Evolutionary conservation across 2,797 vertebrate species (phyloP), one percentile per base, ranked within the genome.

Genomic region (Etheostoma perlongum): DNA sequence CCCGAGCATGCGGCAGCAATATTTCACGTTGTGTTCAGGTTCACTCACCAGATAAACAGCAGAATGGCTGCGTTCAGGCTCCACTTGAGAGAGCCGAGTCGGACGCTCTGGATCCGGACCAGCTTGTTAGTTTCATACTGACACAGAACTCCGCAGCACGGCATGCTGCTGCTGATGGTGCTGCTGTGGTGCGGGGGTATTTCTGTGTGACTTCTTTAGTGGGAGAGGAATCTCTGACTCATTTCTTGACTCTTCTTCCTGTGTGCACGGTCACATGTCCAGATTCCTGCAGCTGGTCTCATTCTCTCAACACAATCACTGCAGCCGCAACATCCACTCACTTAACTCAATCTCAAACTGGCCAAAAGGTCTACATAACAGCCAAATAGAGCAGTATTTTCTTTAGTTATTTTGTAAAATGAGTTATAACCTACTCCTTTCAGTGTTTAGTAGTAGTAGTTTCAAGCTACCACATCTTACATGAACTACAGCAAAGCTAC

Each of bases 71-170:
- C 10, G 67, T 93, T 95, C 52, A 96, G 73, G 7, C 74, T n/a
- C 94, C 91, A 95, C 90, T 95, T 96, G 21, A 96, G 27, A 0
- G 91, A 94, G 8, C 95, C 95, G 2, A 95, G 95, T 68, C 83
- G 92, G 67, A 82, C 33, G 64, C 95, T 96, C 81, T 90, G 91
- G 81, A 96, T 93, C 67, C 79, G 89, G 59, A 94, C 84, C 51
- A 95, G 89, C 87, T 95, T 97, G 40, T 71, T 89, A 5, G 97
- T 97, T 51, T 96, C 93, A 6, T 96, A 96, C 73, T 93, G 89
- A 67, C 93, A 94, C 12, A 94, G 10, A n/a, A 88, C 16, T 5
- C 53, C 5, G 76, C 65, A 23, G 83, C 85, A 82, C 49, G 84
- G 19, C 94, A 95, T 94, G 59, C 53, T 23, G 16, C 5, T 16